Conservation (phyloP, 2,888 invertebrate species). For the Eupithecia abbreviata region DNA sequence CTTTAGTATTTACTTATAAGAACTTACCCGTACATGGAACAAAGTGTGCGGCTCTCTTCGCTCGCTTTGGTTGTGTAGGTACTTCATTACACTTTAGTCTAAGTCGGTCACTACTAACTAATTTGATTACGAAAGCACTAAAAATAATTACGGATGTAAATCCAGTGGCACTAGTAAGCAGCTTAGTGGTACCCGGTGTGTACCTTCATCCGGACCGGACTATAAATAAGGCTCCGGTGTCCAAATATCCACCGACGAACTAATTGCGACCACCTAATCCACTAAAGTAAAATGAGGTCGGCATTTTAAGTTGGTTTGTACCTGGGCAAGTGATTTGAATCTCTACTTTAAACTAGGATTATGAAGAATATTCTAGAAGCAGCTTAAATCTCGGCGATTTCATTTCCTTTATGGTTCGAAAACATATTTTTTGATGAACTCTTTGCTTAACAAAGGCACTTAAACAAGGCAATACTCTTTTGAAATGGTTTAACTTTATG, state of each 20-base stretch:
- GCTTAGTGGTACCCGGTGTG: conserved; percentile 58
- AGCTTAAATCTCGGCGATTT: not conserved
- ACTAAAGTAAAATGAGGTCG: conserved; percentile 67
- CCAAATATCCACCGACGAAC: conserved; percentile 67
- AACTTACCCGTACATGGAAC: not conserved
- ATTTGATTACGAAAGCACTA: conserved; percentile 21
- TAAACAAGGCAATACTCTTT: not conserved
- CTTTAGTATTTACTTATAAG: not conserved
- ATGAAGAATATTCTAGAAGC: conserved; percentile 2
- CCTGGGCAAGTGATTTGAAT: conserved; percentile 56
- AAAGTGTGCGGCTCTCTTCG: not conserved
- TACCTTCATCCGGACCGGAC: conserved; percentile 55
- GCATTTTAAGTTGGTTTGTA: conserved; percentile 47
- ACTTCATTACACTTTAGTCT: not conserved
- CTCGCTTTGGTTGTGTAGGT: not conserved
- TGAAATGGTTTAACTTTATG: not conserved
- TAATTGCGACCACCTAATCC: conserved; percentile 72
- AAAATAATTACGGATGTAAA: conserved; percentile 53
- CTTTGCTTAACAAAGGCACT: not conserved
- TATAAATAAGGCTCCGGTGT: conserved; percentile 67
- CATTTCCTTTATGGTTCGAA: not conserved
- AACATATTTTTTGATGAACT: not conserved
- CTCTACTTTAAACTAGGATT: conserved; percentile 33
- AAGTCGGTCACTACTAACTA: not conserved
- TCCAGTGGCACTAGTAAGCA: conserved; percentile 51